A percentile compares a stretch with the other conserved stretches of the same genome.
Evolutionary conservation across 2,888 invertebrate species (phyloP).

Genomic region (Tetranychus piercei): DNA sequence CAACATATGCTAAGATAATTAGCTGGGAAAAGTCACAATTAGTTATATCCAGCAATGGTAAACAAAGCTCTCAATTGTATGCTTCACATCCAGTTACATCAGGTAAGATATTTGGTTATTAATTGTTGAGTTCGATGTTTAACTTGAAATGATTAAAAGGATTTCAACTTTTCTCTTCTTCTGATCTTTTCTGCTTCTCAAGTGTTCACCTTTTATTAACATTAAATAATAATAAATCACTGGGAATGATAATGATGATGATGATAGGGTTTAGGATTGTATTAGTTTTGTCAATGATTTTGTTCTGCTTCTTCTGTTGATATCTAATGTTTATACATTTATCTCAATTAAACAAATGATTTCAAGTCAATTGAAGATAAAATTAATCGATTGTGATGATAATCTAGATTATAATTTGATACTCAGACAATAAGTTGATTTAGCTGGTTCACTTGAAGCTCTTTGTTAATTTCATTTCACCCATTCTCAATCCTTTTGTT

Average conservation of each 20-base stretch:
- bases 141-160: background rate
- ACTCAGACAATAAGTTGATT: no score
- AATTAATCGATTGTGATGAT: background rate
- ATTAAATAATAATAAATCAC: background rate
- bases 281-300: background rate
- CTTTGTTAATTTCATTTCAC: no score
- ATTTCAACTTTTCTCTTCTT: background rate
- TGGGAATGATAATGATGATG: background rate
- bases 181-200: no score
- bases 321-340: background rate
- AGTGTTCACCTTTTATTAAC: no score
- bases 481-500: no score
- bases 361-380: background rate
- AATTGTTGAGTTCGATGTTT: background rate
- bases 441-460: no score
- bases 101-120: background rate
- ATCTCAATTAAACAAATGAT: background rate
- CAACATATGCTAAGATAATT: conserved; percentile 6
- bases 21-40: background rate
- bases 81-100: conserved; percentile 7
- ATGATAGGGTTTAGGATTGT: background rate
- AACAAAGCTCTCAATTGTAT: conserved; percentile 7
- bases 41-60: background rate
- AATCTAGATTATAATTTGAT: background rate
- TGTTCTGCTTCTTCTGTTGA: no score